Conservation (phyloP, 2,888 invertebrate genomes). For the Brachyptera putata region DNA sequence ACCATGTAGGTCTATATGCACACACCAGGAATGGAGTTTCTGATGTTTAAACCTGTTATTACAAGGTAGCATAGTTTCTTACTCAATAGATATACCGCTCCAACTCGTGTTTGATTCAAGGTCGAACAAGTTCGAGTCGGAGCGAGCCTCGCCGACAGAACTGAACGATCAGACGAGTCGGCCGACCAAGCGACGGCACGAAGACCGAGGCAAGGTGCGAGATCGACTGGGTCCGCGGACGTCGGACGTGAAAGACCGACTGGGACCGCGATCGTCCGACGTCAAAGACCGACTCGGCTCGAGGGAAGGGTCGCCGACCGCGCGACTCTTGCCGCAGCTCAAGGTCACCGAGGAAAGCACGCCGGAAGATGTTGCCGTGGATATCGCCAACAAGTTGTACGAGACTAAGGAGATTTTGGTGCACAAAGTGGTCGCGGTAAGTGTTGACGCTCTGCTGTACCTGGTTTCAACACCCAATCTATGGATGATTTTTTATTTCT, state of each 20-base stretch:
- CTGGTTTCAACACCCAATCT: no score
- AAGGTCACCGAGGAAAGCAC: conserved; percentile 49
- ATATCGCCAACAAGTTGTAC: conserved; percentile 67
- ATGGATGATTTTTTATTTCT: no score
- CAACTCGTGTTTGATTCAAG: no score
- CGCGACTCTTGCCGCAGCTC: conserved; percentile 58
- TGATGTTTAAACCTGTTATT: no score
- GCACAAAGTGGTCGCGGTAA: conserved; percentile 50
- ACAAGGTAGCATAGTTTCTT: no score
- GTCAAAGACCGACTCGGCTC: not conserved
- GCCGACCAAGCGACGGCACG: conserved; percentile 58
- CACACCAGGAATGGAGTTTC: no score
- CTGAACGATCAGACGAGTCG: no score
- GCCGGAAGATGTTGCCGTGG: conserved; percentile 59
- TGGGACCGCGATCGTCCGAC: conserved; percentile 14
- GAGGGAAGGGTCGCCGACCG: conserved; percentile 48
- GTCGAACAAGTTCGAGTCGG: no score
- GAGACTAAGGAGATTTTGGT: conserved; percentile 72
- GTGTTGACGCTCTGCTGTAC: not conserved
- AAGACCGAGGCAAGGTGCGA: conserved; percentile 56
- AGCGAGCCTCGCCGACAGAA: no score
- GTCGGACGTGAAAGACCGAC: conserved; percentile 45
- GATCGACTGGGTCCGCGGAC: conserved; percentile 46
- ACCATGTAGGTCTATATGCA: no score
- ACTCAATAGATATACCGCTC: no score